These are phyloP conservation scores for Tetropium fuscum DNA, from an alignment of 2,888 invertebrate genomes.

Conservation along the genomic window DNA sequence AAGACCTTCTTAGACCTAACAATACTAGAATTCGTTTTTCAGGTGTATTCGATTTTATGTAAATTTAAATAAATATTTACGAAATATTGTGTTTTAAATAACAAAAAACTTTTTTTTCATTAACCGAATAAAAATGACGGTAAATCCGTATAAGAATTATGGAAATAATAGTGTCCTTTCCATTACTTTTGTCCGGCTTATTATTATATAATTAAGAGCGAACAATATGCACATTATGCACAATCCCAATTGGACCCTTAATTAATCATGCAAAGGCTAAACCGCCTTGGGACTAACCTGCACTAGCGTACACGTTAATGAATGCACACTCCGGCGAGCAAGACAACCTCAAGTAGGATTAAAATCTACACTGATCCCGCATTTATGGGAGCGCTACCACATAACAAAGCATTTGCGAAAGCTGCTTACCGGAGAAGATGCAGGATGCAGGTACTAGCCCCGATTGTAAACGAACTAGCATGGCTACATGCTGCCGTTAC, in stretches of 20 bases:
- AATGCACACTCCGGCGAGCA: not conserved
- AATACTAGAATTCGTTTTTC: too few species aligned
- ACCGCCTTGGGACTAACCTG: not conserved
- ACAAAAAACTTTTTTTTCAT: too few species aligned
- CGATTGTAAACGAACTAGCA: constrained; percentile 20
- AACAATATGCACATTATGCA: too few species aligned
- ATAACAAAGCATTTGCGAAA: constrained; percentile 29
- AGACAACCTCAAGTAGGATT: not conserved
- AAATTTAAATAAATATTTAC: too few species aligned
- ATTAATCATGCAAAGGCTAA: not conserved
- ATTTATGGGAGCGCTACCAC: constrained; percentile 11
- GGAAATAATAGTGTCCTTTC: too few species aligned
- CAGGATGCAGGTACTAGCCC: constrained; percentile 9
- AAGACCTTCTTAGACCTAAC: too few species aligned
- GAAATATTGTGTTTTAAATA: too few species aligned
- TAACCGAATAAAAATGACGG: too few species aligned
- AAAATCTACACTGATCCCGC: not conserved
- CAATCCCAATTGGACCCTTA: not conserved
- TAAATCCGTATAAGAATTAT: too few species aligned
- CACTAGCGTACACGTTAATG: not conserved
- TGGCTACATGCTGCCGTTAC: constrained; percentile 23
- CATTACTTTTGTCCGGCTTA: too few species aligned
- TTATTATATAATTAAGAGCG: too few species aligned
- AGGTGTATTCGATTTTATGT: too few species aligned
- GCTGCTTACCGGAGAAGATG: constrained; percentile 29